Evolutionary conservation across 2,113 vertebrate genomes (phyloP), one percentile per base, ranked within the genome.

Genomic region (Lethenteron reissneri): DNA sequence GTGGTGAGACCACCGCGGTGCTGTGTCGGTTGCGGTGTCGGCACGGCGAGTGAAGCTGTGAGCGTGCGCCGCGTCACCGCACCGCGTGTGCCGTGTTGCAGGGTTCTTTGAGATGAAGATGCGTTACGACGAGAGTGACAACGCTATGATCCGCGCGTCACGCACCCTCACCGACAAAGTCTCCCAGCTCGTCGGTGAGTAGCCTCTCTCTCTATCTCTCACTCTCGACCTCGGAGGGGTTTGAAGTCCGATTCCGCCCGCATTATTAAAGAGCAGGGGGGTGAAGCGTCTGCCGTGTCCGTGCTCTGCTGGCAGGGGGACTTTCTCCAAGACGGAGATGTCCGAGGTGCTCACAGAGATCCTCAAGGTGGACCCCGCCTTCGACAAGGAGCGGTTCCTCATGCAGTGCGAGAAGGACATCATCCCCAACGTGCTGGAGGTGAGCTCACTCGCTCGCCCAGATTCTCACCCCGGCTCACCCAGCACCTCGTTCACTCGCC

Each of bases 61-160:
- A 41, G 41, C 41, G 41, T 41, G 41, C 41, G 41, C 41, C 41
- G 41, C 41, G 41, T 41, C 41, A 41, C 41, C 6, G 41, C 41
- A 41, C 41, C 41, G 41, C 41, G 41, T 41, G 41, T 3, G 41
- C 41, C 41, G 41, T 70, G 13, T 57, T 64, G 0, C 79, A 97
- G 94, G 94, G 72, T 92, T 92, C 80, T 97, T 97, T 10, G 92
- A 91, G 78, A 97, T 97, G 91, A 97, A 97, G 81, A 95, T 95
- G 91, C 96, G 87, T 57, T 97, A 96, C 0, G 91, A 97, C 0
- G 94, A 97, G 75, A 97, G 94, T 0, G 89, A 96, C 77, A 97
- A 96, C 0, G 81, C 83, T 3, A 75, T 97, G 11, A 85, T 97
- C 76, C 83, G 92, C 71, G 88, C 88, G 0, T 96, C 91, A 0